A percentile compares a stretch with the other conserved stretches of the same genome.
Evolutionary conservation across 2,888 invertebrate genomes (phyloP).

Genomic region (Catocala fraxini): DNA sequence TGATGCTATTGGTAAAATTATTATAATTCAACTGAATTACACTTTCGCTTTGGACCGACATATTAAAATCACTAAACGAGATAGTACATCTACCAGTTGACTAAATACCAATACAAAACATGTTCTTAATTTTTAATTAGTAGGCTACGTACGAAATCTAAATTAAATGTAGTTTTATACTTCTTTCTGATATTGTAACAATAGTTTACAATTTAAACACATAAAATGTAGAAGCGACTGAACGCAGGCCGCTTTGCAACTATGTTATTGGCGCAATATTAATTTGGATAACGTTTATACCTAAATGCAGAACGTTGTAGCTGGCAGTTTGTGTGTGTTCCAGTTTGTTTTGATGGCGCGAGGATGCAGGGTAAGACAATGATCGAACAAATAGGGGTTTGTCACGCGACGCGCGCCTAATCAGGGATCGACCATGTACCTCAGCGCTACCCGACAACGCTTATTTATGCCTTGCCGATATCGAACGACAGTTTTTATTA

Average conservation of each 20-base stretch:
- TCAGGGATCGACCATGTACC: conserved; percentile 79
- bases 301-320: conserved; percentile 38
- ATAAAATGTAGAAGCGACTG: background rate
- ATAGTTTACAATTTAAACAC: too few relatives aligned
- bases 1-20: too few relatives aligned
- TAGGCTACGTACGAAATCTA: too few relatives aligned
- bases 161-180: too few relatives aligned
- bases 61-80: too few relatives aligned
- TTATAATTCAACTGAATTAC: too few relatives aligned
- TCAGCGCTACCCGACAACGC: conserved; percentile 74
- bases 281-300: conserved; percentile 40
- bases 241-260: background rate
- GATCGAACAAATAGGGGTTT: conserved; percentile 85
- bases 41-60: too few relatives aligned
- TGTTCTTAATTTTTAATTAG: too few relatives aligned
- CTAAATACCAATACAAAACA: too few relatives aligned
- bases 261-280: conserved; percentile 21
- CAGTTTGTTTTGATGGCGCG: conserved; percentile 73
- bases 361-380: conserved; percentile 81
- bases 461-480: conserved; percentile 83
- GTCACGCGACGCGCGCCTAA: conserved; percentile 82
- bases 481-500: conserved; percentile 76
- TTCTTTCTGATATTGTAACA: too few relatives aligned
- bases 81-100: too few relatives aligned
- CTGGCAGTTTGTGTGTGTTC: conserved; percentile 72